A percentile compares a stretch with the other conserved stretches of the same genome.
Conservation (phyloP, 2,113 vertebrate genomes). For the Nipponia nippon region DNA sequence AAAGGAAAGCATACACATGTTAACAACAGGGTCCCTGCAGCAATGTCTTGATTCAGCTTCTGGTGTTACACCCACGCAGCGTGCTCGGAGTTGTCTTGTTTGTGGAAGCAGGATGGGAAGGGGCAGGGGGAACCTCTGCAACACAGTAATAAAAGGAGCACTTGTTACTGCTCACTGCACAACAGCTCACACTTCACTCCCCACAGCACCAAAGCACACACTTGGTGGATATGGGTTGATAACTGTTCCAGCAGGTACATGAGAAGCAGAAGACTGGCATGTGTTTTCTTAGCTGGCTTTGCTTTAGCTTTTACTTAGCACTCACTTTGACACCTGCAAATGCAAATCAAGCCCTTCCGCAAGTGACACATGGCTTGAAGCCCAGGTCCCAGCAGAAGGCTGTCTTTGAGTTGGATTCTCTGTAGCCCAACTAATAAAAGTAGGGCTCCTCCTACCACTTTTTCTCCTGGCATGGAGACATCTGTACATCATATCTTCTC, state of each 20-base stretch:
- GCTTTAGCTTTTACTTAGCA: background rate
- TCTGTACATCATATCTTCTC: background rate
- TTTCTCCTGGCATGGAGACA: background rate
- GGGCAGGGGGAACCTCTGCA: background rate
- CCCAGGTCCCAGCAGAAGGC: background rate
- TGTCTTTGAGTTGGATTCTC: background rate
- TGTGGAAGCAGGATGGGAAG: background rate
- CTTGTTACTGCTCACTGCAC: background rate
- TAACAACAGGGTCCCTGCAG: background rate
- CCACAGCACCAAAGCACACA: background rate
- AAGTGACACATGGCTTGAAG: background rate
- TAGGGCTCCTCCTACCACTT: background rate
- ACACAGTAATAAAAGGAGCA: background rate
- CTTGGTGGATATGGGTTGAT: background rate
- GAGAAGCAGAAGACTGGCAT: background rate
- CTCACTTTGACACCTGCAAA: background rate
- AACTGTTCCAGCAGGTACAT: background rate
- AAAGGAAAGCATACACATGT: background rate
- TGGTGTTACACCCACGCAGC: background rate
- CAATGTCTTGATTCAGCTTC: background rate
- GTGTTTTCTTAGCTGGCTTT: background rate
- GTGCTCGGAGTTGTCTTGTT: background rate
- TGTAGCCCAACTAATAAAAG: background rate
- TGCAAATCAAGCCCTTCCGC: background rate
- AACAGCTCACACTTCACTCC: background rate